phyloP scores from a whole-genome alignment of 1,140 invertebrate genomes.

The Propsilocerus akamusi region DNA sequence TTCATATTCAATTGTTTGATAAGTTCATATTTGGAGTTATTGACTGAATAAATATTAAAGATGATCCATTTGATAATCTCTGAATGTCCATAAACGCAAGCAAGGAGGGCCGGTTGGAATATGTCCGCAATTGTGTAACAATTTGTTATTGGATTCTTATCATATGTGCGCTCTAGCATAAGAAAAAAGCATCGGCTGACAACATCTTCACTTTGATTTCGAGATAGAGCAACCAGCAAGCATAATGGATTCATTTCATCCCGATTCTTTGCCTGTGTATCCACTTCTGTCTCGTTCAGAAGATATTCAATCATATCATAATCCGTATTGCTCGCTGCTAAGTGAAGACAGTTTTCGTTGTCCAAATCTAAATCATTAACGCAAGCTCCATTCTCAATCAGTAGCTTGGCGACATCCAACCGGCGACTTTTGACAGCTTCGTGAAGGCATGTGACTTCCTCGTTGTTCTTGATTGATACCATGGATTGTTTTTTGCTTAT shows the following conservation, averaged over 20 bases:
- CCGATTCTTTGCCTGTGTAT: neutral
- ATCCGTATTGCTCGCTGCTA: neutral
- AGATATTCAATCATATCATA: neutral
- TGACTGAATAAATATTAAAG: neutral
- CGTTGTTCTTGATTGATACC: neutral
- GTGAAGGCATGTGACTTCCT: neutral
- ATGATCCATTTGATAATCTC: neutral
- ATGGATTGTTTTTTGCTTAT: neutral
- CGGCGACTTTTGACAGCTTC: neutral
- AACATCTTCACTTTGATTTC: neutral
- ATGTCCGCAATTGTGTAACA: neutral
- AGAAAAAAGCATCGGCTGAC: neutral
- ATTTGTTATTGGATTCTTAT: neutral
- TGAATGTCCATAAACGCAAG: neutral
- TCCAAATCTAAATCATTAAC: neutral
- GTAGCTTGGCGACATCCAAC: neutral
- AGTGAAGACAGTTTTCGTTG: neutral
- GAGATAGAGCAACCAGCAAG: neutral
- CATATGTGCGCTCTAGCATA: neutral
- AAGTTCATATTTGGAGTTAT: neutral
- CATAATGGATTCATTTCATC: neutral
- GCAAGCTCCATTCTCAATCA: neutral
- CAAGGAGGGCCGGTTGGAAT: neutral
- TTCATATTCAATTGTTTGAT: neutral
- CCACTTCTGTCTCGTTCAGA: neutral